phyloP scores from a whole-genome alignment of 2,113 vertebrate species.

The Camelus dromedarius region DNA sequence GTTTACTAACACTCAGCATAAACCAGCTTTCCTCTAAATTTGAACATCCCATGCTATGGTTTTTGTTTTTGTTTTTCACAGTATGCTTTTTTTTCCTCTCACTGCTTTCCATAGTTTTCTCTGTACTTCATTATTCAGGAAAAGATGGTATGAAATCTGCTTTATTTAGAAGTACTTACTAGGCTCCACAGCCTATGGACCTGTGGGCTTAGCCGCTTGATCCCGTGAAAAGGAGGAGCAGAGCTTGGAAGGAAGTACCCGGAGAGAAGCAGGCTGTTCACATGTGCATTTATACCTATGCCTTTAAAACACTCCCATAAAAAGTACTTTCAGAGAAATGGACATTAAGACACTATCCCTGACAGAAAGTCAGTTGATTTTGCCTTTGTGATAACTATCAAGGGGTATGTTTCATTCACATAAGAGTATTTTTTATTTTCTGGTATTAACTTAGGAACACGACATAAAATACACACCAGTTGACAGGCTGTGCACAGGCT shows the following conservation, averaged over 20 bases:
- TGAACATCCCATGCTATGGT: background rate
- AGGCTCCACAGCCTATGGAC: background rate
- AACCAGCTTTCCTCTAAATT: background rate
- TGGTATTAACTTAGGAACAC: slow-evolving; percentile 30
- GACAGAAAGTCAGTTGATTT: background rate
- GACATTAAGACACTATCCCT: background rate
- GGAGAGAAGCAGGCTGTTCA: background rate
- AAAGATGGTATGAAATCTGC: background rate
- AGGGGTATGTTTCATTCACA: slow-evolving; percentile 58
- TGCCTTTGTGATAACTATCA: slow-evolving; percentile 72
- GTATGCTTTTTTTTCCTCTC: background rate
- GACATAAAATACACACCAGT: background rate
- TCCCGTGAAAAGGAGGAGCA: background rate
- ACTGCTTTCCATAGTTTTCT: background rate
- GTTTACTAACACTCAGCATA: background rate
- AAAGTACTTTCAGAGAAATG: background rate
- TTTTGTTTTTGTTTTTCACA: background rate
- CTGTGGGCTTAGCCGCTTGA: background rate
- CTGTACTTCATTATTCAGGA: background rate
- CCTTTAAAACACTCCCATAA: background rate
- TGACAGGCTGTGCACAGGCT: background rate
- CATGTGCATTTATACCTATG: background rate
- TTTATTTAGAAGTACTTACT: background rate
- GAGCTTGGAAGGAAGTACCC: background rate
- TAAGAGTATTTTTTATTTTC: background rate